Evolutionary conservation across 2,888 invertebrate genomes (phyloP).

Genomic region (Azorinus chamasolen): DNA sequence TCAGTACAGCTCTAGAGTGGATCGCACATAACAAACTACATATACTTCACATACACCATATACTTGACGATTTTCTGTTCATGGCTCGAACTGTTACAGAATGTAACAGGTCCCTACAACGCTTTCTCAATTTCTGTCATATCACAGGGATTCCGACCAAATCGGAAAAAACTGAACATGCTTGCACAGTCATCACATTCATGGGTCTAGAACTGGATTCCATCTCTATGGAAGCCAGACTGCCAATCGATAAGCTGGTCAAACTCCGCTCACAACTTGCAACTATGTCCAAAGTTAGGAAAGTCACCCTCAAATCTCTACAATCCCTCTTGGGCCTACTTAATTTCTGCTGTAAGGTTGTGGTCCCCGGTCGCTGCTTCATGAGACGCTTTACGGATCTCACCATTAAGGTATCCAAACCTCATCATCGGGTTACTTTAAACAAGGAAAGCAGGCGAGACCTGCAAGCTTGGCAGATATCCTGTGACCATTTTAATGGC

Average conservation of each 20-base stretch:
- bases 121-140: conserved; percentile 13
- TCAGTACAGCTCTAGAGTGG: conserved; percentile 38
- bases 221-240: conserved; percentile 24
- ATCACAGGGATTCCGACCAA: conserved; percentile 34
- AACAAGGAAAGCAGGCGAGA: conserved; percentile 22
- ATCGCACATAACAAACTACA: conserved; percentile 5
- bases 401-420: conserved; percentile 13
- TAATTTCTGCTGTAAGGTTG: conserved; percentile 40
- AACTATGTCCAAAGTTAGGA: background rate
- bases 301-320: conserved; percentile 24
- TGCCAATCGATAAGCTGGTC: conserved; percentile 30
- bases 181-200: conserved; percentile 16
- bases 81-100: background rate
- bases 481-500: conserved; percentile 42
- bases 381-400: conserved; percentile 33
- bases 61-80: conserved; percentile 52
- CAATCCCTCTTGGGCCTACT: conserved; percentile 40
- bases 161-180: conserved; percentile 27
- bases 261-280: conserved; percentile 1
- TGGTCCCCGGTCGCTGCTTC: conserved; percentile 32
- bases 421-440: conserved; percentile 26
- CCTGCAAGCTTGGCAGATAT: conserved; percentile 30
- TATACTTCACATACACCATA: conserved; percentile 21
- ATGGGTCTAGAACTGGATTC: conserved; percentile 52
- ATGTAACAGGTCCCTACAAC: conserved; percentile 11